phyloP scores from a whole-genome alignment of 2,797 vertebrate species.

The Labeo calbasu region DNA sequence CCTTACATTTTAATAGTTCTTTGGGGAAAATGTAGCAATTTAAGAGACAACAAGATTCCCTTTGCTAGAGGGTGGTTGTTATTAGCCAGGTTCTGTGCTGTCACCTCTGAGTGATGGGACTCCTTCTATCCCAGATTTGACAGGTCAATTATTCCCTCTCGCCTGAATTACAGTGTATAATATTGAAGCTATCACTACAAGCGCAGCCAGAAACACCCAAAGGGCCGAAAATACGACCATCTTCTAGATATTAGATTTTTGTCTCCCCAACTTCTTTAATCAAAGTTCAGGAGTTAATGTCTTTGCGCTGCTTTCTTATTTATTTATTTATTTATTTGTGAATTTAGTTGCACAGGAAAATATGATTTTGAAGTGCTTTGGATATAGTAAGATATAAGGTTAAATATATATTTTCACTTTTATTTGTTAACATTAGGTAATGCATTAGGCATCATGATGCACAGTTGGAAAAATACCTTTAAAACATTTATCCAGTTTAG shows the following conservation, averaged over 20 bases:
- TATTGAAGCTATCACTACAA: constrained; percentile 66
- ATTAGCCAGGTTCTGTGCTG: constrained; percentile 38
- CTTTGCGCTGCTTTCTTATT: constrained; percentile 33
- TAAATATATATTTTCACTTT: not conserved
- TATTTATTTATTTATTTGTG: not conserved
- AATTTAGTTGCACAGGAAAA: not conserved
- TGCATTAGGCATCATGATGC: not conserved
- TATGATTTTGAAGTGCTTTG: not conserved
- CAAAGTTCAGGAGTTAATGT: constrained; percentile 61
- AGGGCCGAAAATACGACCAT: constrained; percentile 51
- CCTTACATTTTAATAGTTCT: constrained; percentile 60
- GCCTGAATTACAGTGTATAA: constrained; percentile 76
- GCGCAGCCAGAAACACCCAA: constrained; percentile 69
- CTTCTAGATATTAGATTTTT: constrained; percentile 65
- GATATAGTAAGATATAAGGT: not conserved
- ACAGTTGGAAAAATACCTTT: not conserved
- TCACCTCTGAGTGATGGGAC: constrained; percentile 65
- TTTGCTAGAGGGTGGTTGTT: constrained; percentile 40
- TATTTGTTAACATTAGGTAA: not conserved
- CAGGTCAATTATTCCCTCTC: constrained; percentile 77
- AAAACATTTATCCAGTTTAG: not conserved
- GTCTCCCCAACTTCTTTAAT: constrained; percentile 54
- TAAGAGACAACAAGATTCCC: constrained; percentile 58
- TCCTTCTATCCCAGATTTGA: constrained; percentile 68
- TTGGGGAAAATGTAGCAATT: constrained; percentile 71